A percentile compares a stretch with the other conserved stretches of the same genome.
Conservation (phyloP, 2,797 vertebrate species). For the Uromys caudimaculatus region DNA sequence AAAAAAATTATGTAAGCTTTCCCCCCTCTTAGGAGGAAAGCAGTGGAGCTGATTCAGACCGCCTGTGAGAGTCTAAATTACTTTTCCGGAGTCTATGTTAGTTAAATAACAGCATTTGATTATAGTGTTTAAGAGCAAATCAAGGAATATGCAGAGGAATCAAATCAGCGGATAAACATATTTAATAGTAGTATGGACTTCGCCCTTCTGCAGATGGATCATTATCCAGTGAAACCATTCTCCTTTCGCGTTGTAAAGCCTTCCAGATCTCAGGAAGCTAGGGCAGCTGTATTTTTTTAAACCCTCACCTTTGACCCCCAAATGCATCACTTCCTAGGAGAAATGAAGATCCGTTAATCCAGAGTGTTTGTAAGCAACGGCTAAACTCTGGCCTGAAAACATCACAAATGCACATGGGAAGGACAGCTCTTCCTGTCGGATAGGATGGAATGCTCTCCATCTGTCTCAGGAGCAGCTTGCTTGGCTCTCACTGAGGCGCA, state of each 20-base stretch:
- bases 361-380: conserved; percentile 69
- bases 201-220: conserved; percentile 65
- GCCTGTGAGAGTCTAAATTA: conserved; percentile 81
- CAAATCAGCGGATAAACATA: conserved; percentile 73
- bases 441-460: conserved; percentile 48
- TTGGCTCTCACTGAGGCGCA: not conserved
- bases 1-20: not conserved
- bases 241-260: conserved; percentile 77
- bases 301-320: conserved; percentile 43
- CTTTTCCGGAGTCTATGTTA: conserved; percentile 72
- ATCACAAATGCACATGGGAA: conserved; percentile 61
- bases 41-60: conserved; percentile 66
- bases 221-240: conserved; percentile 68
- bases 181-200: conserved; percentile 75
- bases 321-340: conserved; percentile 68
- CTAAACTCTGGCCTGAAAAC: conserved; percentile 48
- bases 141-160: conserved; percentile 69
- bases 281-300: conserved; percentile 73
- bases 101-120: conserved; percentile 78
- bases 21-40: conserved; percentile 17
- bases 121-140: conserved; percentile 80
- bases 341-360: conserved; percentile 52
- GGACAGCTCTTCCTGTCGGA: conserved; percentile 23
- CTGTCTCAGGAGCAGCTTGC: conserved; percentile 50
- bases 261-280: conserved; percentile 79